phyloP scores from a whole-genome alignment of 2,113 vertebrate genomes.

The Scophthalmus maximus region DNA sequence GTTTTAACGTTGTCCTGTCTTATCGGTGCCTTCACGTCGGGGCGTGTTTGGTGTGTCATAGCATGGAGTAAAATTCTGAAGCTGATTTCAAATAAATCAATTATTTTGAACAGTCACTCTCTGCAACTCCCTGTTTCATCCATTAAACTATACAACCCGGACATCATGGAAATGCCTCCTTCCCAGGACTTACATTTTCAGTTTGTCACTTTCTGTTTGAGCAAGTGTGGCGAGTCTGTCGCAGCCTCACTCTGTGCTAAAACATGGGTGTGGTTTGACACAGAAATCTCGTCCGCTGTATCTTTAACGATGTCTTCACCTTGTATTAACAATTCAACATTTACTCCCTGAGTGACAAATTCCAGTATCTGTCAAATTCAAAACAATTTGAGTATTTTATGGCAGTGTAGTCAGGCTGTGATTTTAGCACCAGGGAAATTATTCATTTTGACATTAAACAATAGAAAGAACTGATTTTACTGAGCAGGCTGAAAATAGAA shows the following conservation, averaged over 20 bases:
- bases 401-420: not conserved
- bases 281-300: constrained; percentile 11
- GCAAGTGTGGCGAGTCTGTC: constrained; percentile 18
- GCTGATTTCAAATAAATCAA: not conserved
- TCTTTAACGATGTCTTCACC: constrained; percentile 29
- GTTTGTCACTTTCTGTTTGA: constrained; percentile 46
- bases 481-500: not conserved
- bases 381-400: not conserved
- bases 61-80: not conserved
- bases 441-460: not conserved
- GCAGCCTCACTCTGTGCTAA: constrained; percentile 1
- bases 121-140: not conserved
- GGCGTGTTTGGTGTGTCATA: not conserved
- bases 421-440: not conserved
- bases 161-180: not conserved
- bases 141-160: constrained; percentile 10
- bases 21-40: no score
- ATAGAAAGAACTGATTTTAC: not conserved
- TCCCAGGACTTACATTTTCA: not conserved
- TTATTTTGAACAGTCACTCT: not conserved
- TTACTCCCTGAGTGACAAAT: constrained; percentile 14
- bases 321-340: constrained; percentile 18
- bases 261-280: constrained; percentile 10
- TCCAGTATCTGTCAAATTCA: no score
- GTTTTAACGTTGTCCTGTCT: no score